A percentile compares a stretch with the other conserved stretches of the same genome.
These are phyloP conservation scores for Aurelia coerulea DNA, from an alignment of 30 jellyfish, hydroid and myxozoan genomes.

Conservation along the genomic window DNA sequence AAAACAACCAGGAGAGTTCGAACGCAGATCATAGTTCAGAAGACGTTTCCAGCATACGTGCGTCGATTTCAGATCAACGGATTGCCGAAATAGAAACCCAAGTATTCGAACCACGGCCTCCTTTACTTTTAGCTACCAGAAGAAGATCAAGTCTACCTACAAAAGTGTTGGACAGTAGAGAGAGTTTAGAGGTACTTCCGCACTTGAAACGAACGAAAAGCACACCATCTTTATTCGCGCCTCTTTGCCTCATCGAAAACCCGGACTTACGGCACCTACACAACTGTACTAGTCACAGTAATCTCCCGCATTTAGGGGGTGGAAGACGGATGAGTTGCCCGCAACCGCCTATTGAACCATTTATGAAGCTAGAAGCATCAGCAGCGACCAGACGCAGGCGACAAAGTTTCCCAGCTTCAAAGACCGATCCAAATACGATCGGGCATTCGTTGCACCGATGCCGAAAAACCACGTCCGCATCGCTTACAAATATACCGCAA, in stretches of 20 bases:
- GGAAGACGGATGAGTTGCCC: constrained; percentile 46
- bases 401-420: constrained; percentile 25
- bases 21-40: too few species aligned
- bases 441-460: neutral
- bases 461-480: neutral
- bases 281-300: constrained; percentile 58
- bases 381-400: constrained; percentile 7
- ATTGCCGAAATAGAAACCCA: too few species aligned
- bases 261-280: constrained; percentile 40
- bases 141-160: constrained; percentile 43
- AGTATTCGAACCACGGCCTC: too few species aligned
- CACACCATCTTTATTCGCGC: constrained; percentile 38
- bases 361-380: neutral
- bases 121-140: neutral
- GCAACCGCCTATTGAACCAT: neutral
- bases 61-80: too few species aligned
- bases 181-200: constrained; percentile 37
- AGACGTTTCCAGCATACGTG: too few species aligned
- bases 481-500: neutral
- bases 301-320: constrained; percentile 42
- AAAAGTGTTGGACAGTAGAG: neutral
- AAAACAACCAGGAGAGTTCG: too few species aligned
- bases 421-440: neutral
- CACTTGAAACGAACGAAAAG: constrained; percentile 28
- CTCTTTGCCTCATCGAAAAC: constrained; percentile 54